These are phyloP conservation scores for Ricordea florida DNA, from an alignment of 92 coral and sea anemone genomes.

Conservation along the genomic window DNA sequence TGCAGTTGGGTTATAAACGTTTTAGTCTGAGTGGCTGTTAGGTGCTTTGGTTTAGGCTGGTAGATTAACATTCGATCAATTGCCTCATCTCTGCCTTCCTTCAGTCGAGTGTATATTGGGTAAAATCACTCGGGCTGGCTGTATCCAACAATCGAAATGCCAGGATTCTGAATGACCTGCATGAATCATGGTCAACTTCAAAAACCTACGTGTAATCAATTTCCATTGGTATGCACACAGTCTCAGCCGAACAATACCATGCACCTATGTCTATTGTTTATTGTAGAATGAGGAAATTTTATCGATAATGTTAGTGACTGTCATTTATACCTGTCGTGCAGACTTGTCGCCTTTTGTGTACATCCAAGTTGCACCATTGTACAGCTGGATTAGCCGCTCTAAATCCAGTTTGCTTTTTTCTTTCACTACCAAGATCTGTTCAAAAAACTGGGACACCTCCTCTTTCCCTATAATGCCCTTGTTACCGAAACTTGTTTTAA, in stretches of 20 bases:
- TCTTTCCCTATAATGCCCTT: slow-evolving; percentile 22
- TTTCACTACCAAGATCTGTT: slow-evolving; percentile 7
- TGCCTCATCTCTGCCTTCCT: slow-evolving; percentile 32
- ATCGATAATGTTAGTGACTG: not conserved
- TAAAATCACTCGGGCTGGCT: slow-evolving; percentile 33
- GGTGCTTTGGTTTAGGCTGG: slow-evolving; percentile 24
- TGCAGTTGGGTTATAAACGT: not conserved
- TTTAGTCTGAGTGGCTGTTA: not conserved
- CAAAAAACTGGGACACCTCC: slow-evolving; percentile 37
- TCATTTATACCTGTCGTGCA: slow-evolving; percentile 25
- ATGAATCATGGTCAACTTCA: not conserved
- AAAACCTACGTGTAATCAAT: not conserved
- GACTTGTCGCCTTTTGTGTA: slow-evolving; percentile 27
- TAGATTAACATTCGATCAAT: slow-evolving; percentile 27
- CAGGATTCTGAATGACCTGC: slow-evolving; percentile 47
- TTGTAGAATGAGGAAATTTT: not conserved
- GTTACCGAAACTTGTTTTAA: not conserved
- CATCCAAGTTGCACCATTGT: slow-evolving; percentile 35
- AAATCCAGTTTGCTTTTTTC: slow-evolving; percentile 23
- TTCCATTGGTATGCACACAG: not conserved
- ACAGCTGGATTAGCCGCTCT: slow-evolving; percentile 29
- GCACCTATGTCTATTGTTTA: not conserved
- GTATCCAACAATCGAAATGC: slow-evolving; percentile 24
- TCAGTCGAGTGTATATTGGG: slow-evolving; percentile 13
- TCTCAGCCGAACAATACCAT: not conserved